Base-by-base conservation (phyloP, 1,140 invertebrate species). In the Camponotus vicinus region DNA sequence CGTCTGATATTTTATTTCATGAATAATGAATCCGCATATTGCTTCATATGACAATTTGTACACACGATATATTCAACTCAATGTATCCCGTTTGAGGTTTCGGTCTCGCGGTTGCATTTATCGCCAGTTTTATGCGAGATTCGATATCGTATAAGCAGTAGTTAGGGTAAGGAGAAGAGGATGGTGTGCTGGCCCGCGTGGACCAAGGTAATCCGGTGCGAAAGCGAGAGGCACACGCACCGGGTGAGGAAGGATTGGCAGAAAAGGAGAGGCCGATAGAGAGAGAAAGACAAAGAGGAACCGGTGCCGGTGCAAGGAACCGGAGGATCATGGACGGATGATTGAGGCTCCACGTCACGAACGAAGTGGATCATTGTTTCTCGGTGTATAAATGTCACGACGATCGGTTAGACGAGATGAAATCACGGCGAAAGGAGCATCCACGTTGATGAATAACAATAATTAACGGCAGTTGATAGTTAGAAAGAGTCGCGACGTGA, bases 201-300 rank as follows among this genome's bases (percentile, higher is more conserved):
- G 66, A 85, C 77, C 90, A 91, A 91, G 90, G 89, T 91, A 87
- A 91, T 90, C 87, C 89, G 27, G 85, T 90, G 66, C 66, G 83
- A 87, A 49, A 84, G 63, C 34, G 77, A 70, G 86, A 84, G 67
- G 52, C 55, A 32, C 70, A 15, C 69, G 34, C 55, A 63, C 37
- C 32, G 52, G 64, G 40, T 49, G 69, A 63, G 42, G n/a, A 21
- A 18, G 34, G 42, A n/a, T 37, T 52, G 49, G 27, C 21, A 64
- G 59, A 32, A 34, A 40, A 15, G 15, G 45, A 45, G 55, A 57
- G 34, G 13, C 52, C 52, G 55, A 75, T 2, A 57, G 18, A 34
- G 21, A 42, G 34, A 7, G 52, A 57, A 32, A 70, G 32, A 61
- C 13, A 32, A 34, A 15, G 49, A 55, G 13, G 59, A 52, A 27